phyloP scores from a whole-genome alignment of 2,113 vertebrate genomes.

The Ophiodon elongatus region DNA sequence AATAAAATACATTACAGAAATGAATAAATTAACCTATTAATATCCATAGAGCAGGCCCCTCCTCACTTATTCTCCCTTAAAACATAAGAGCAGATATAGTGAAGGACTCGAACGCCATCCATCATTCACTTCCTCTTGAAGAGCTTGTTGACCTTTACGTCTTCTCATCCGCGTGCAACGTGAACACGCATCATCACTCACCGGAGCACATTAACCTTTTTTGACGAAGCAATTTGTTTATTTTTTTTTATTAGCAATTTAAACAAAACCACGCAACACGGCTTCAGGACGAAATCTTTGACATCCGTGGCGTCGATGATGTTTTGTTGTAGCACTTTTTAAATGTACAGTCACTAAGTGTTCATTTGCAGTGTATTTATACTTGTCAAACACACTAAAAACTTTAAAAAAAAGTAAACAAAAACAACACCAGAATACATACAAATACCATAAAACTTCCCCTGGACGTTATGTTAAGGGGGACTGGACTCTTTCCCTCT shows the following conservation, averaged over 20 bases:
- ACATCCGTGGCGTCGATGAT: background rate
- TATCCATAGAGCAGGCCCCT: background rate
- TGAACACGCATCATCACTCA: conserved; percentile 2
- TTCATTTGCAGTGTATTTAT: background rate
- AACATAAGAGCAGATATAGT: too few relatives aligned
- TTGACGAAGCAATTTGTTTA: background rate
- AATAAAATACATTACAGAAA: background rate
- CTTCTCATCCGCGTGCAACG: too few relatives aligned
- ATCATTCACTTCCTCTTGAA: background rate
- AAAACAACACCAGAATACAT: too few relatives aligned
- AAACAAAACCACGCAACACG: background rate
- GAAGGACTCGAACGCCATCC: background rate
- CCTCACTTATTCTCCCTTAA: background rate
- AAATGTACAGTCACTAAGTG: too few relatives aligned
- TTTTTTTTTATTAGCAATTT: conserved; percentile 4
- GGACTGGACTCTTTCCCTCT: too few relatives aligned
- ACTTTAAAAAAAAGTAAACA: background rate
- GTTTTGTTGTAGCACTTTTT: background rate
- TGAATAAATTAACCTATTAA: background rate
- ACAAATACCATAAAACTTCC: too few relatives aligned
- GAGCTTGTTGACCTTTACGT: conserved; percentile 18
- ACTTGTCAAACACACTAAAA: background rate
- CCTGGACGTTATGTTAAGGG: too few relatives aligned
- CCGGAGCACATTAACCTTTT: background rate
- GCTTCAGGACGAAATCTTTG: background rate